phyloP scores from a whole-genome alignment of 2,113 vertebrate genomes.

The Thamnaconus septentrionalis region DNA sequence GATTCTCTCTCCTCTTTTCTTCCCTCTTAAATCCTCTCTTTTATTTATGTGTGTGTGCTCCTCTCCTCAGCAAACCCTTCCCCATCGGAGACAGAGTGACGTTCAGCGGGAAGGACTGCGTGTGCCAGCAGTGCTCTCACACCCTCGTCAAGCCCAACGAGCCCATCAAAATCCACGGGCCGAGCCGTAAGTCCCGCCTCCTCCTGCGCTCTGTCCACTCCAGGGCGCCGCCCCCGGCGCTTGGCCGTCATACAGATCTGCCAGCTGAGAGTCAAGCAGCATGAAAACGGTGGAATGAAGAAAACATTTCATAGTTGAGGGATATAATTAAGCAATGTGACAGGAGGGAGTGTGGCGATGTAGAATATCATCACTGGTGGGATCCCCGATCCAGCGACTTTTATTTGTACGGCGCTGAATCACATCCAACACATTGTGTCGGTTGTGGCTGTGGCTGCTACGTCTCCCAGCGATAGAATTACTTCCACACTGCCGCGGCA shows the following conservation, averaged over 20 bases:
- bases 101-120: slow-evolving; percentile 95
- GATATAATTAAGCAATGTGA: too few relatives aligned
- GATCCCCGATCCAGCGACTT: too few relatives aligned
- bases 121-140: slow-evolving; percentile 95
- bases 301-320: not conserved
- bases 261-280: slow-evolving; percentile 33
- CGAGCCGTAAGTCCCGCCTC: slow-evolving; percentile 85
- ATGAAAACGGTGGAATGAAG: slow-evolving; percentile 17
- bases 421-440: too few relatives aligned
- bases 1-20: slow-evolving; percentile 24
- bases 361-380: too few relatives aligned
- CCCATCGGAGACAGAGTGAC: slow-evolving; percentile 98
- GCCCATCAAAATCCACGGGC: slow-evolving; percentile 96
- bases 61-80: slow-evolving; percentile 87
- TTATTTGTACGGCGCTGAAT: too few relatives aligned
- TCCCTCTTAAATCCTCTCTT: not conserved
- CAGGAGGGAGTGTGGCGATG: too few relatives aligned
- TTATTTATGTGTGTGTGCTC: not conserved
- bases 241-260: slow-evolving; percentile 34
- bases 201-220: slow-evolving; percentile 34
- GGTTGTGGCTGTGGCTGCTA: too few relatives aligned
- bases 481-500: too few relatives aligned
- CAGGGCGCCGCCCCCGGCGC: slow-evolving; percentile 3
- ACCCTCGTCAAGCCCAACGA: slow-evolving; percentile 86
- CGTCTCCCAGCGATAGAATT: too few relatives aligned